Conservation (phyloP, 2,113 vertebrate species). For the Columbina picui region DNA sequence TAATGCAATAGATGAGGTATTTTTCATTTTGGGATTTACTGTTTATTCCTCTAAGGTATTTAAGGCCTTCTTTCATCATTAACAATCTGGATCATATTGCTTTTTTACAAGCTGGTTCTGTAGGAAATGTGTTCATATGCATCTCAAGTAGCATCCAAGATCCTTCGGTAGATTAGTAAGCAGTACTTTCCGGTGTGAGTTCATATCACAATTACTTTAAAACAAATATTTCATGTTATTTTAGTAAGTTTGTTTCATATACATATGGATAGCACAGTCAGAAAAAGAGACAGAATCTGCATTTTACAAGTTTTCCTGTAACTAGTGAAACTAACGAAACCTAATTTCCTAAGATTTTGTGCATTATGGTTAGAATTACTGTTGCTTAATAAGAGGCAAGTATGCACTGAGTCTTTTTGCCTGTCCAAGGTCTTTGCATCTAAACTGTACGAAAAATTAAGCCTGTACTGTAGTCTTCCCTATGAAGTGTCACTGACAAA, state of each 20-base stretch:
- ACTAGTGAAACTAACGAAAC: background rate
- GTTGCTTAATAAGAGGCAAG: background rate
- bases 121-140: accelerated
- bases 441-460: background rate
- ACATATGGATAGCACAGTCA: background rate
- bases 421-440: background rate
- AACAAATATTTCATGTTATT: background rate
- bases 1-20: background rate
- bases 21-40: background rate
- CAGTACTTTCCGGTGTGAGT: background rate
- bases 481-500: background rate
- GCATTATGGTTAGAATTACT: background rate
- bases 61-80: background rate
- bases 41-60: background rate
- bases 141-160: background rate
- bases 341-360: background rate
- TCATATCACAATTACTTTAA: background rate
- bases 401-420: background rate
- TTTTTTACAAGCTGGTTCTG: background rate
- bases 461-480: background rate
- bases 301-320: background rate
- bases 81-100: background rate
- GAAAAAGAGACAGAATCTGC: background rate
- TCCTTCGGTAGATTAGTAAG: background rate
- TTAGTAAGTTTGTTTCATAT: background rate